Percentiles rank a stretch among this genome's conserved stretches.
These are phyloP conservation scores for Drepanosiphum platanoidis DNA, from an alignment of 2,888 invertebrate species.

Conservation along the genomic window DNA sequence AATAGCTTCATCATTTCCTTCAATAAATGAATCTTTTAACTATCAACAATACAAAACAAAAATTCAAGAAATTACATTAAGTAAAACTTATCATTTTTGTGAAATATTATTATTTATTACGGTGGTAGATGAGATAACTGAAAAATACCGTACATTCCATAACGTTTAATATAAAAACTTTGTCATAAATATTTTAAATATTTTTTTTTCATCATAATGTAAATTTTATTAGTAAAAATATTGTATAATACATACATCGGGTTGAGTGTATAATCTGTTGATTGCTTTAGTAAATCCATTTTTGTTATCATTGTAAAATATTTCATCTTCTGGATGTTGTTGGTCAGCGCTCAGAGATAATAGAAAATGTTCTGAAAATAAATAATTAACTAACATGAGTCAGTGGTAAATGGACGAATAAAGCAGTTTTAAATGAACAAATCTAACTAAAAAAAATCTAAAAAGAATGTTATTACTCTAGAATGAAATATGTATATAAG, in stretches of 20 bases:
- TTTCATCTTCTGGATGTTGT: slow-evolving; percentile 27
- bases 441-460: no score
- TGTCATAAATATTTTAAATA: neutral
- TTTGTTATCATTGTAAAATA: slow-evolving; percentile 49
- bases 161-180: neutral
- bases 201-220: neutral
- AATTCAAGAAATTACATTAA: neutral
- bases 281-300: slow-evolving; percentile 43
- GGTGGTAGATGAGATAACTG: no score
- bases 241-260: slow-evolving; percentile 26
- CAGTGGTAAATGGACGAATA: neutral
- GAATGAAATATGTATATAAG: no score
- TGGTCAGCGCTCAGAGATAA: neutral
- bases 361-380: slow-evolving; percentile 41
- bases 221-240: neutral
- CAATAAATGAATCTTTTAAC: slow-evolving; percentile 35
- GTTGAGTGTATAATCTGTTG: neutral
- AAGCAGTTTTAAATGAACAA: no score
- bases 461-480: no score
- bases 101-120: no score
- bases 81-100: neutral
- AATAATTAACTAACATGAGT: neutral
- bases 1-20: slow-evolving; percentile 25
- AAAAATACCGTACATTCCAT: neutral
- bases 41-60: neutral